Evolutionary conservation across 2,888 invertebrate genomes (phyloP).

Genomic region (Drosophila neoperkinsi): DNA sequence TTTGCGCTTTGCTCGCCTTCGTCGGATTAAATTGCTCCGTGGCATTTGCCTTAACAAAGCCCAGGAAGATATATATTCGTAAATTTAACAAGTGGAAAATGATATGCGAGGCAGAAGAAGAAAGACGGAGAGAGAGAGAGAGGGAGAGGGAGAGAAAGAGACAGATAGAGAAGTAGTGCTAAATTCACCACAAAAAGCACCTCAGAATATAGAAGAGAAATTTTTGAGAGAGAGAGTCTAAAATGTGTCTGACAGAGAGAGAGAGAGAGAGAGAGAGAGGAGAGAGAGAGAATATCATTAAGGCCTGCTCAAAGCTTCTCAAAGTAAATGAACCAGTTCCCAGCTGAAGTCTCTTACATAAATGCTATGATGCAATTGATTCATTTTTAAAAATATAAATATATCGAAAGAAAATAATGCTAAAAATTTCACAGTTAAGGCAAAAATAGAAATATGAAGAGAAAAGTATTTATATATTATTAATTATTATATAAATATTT

Average conservation of each 20-base stretch:
- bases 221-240: no score
- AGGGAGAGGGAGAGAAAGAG: not conserved
- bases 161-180: not conserved
- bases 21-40: conserved; percentile 82
- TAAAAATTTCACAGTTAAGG: not conserved
- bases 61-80: conserved; percentile 9
- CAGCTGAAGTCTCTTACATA: not conserved
- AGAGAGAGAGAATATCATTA: not conserved
- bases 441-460: not conserved
- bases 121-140: not conserved
- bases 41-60: conserved; percentile 53
- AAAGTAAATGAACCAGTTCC: not conserved
- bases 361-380: not conserved
- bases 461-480: not conserved
- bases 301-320: not conserved
- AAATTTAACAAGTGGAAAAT: not conserved
- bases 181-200: not conserved
- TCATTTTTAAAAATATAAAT: not conserved
- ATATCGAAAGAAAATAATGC: not conserved
- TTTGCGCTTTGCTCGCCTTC: conserved; percentile 74
- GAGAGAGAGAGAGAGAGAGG: not conserved
- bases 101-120: not conserved
- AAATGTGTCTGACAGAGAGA: not conserved
- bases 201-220: not conserved
- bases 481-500: not conserved